Evolutionary conservation across 2,797 vertebrate genomes (phyloP).

Genomic region (Poeciliopsis turneri): DNA sequence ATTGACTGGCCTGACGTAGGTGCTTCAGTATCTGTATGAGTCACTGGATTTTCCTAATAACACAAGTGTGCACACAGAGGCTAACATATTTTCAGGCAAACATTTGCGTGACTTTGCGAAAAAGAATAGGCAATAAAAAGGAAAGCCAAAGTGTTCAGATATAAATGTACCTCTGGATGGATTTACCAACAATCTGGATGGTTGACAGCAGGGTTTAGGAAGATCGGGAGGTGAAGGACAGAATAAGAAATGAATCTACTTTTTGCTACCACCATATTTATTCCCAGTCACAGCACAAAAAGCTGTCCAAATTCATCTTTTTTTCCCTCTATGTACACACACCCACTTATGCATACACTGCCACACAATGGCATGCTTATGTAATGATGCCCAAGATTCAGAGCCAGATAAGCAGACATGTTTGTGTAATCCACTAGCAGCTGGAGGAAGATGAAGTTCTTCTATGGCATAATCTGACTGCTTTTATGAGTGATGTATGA

Average conservation of each 20-base stretch:
- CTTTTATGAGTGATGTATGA: conserved; percentile 29
- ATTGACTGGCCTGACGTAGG: conserved; percentile 17
- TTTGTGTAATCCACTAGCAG: conserved; percentile 57
- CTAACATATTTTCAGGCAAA: conserved; percentile 1
- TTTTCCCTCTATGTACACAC: conserved; percentile 19
- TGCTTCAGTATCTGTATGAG: conserved; percentile 22
- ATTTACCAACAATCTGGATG: conserved; percentile 39
- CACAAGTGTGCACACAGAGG: conserved; percentile 11
- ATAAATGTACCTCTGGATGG: conserved; percentile 32
- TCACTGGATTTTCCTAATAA: conserved; percentile 29
- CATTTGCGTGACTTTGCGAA: conserved; percentile 11
- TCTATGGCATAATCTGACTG: conserved; percentile 25
- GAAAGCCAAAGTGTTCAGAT: background rate
- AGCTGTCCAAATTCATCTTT: conserved; percentile 30
- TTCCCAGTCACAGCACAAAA: conserved; percentile 19
- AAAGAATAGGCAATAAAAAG: conserved; percentile 12
- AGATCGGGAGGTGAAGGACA: conserved; percentile 10
- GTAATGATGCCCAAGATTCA: conserved; percentile 54
- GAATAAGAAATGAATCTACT: conserved; percentile 17
- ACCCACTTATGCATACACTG: background rate
- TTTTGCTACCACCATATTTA: conserved; percentile 7
- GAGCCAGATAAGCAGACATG: conserved; percentile 56
- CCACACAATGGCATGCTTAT: conserved; percentile 32
- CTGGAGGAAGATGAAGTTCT: conserved; percentile 28
- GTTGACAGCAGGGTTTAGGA: conserved; percentile 8